A percentile compares a stretch with the other conserved stretches of the same genome.
Evolutionary conservation across 2,888 invertebrate species (phyloP).

Genomic region (Macaria notata): DNA sequence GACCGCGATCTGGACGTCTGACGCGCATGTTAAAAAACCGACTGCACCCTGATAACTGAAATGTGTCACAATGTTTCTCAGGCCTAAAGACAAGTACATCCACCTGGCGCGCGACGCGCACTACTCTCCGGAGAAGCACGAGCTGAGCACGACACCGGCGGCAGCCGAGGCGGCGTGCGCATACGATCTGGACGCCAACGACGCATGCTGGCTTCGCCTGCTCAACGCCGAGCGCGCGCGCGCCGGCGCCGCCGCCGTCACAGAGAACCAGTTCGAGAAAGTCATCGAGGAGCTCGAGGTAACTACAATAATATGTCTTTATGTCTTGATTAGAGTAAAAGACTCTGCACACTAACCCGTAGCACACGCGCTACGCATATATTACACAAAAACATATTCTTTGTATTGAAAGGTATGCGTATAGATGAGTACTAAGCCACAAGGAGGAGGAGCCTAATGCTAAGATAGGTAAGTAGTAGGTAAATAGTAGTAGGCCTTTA

Average conservation of each 20-base stretch:
- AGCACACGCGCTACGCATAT: too few relatives aligned
- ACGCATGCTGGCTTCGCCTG: conserved; percentile 93
- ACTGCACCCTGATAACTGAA: too few relatives aligned
- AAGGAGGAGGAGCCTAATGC: too few relatives aligned
- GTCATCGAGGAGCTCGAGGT: conserved; percentile 96
- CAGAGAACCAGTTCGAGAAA: conserved; percentile 94
- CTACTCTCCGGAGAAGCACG: conserved; percentile 92
- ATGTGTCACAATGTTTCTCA: conserved; percentile 48
- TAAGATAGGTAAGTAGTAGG: too few relatives aligned
- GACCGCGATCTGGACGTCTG: too few relatives aligned
- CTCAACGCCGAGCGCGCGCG: conserved; percentile 94
- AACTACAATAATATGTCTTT: conserved; percentile 14
- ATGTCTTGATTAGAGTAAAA: too few relatives aligned
- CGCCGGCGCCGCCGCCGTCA: conserved; percentile 87
- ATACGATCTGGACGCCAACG: conserved; percentile 97
- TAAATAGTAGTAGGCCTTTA: too few relatives aligned
- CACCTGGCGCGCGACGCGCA: conserved; percentile 94
- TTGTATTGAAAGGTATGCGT: too few relatives aligned
- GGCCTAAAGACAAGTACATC: conserved; percentile 95
- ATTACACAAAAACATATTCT: too few relatives aligned
- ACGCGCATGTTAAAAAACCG: too few relatives aligned
- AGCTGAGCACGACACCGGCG: conserved; percentile 92
- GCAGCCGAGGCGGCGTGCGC: conserved; percentile 96
- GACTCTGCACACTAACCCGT: too few relatives aligned
- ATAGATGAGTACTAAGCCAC: too few relatives aligned